Percentiles rank a stretch among this genome's conserved stretches.
These are phyloP conservation scores for Spondyliosoma cantharus DNA, from an alignment of 2,797 vertebrate species.

Conservation along the genomic window DNA sequence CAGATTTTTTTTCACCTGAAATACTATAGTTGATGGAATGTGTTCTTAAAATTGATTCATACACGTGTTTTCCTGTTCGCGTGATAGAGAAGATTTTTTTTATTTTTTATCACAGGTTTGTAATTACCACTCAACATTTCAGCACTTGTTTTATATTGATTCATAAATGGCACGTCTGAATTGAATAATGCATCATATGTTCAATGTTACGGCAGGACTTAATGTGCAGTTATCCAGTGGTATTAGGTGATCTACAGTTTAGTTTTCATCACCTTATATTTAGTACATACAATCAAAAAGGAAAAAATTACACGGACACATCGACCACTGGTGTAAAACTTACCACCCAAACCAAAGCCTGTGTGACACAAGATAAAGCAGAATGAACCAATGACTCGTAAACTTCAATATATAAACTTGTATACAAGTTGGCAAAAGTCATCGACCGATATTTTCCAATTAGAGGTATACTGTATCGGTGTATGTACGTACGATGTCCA, in stretches of 20 bases:
- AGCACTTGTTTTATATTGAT: constrained; percentile 5
- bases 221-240: background rate
- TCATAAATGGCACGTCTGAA: background rate
- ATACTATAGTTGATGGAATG: constrained; percentile 42
- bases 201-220: constrained; percentile 1
- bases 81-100: constrained; percentile 19
- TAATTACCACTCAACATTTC: constrained; percentile 26
- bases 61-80: constrained; percentile 29
- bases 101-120: constrained; percentile 7
- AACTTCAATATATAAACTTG: no score
- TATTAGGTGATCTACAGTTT: background rate
- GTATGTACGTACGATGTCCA: no score
- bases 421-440: no score
- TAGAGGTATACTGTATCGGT: no score
- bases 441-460: no score
- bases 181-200: background rate
- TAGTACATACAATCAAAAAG: background rate
- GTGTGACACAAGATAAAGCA: constrained; percentile 1
- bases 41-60: constrained; percentile 49
- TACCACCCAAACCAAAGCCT: background rate
- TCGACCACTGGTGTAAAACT: background rate
- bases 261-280: background rate
- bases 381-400: background rate
- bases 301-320: background rate
- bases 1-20: constrained; percentile 39